Evolutionary conservation across 2,888 invertebrate genomes (phyloP), one percentile per base, ranked within the genome.

Genomic region (Cryptus viduatorius): DNA sequence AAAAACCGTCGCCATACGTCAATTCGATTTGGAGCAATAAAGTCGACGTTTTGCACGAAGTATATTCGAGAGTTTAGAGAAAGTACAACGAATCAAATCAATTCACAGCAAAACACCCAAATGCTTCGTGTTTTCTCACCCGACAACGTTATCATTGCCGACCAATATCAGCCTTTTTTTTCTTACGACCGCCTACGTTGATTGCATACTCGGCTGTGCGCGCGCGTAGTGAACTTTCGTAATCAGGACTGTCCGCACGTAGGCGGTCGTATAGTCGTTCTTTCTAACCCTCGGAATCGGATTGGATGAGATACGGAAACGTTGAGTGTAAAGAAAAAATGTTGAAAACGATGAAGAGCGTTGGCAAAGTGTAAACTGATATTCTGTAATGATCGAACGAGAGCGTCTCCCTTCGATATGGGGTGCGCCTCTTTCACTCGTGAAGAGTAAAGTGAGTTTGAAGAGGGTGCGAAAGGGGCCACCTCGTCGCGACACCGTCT

Each of bases 311-410:
- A 37, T 37, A 48, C 78, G 48, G 61, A 50, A 53, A 53, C 79
- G 48, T 50, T 84, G 42, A 72, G 68, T 80, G 81, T 69, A 67
- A 69, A 69, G 59, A 71, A 65, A 67, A 79, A 76, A 79, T 59
- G 24, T 42, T 71, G 71, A 8, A 46, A 65, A 46, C 67, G 76
- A 48, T 53, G 48, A 48, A 75, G 48, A n/a, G 48, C 24, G 69
- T 29, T n/a, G 42, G 73, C 44, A 73, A 16, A 53, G 44, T 65
- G 71, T 65, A 68, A 79, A 69, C 82, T 82, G 87, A 86, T 87
- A 87, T 85, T 86, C 83, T 85, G 65, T 85, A 87, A 87, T 82
- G 86, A 87, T 84, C 85, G 79, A 83, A 83, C 80, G 78, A 82
- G 77, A 77, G 77, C 72, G 37, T 8, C 37, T 8, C 37, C 37